A percentile compares a stretch with the other conserved stretches of the same genome.
Conservation (phyloP, 1,140 invertebrate genomes). For the Trichogramma pretiosum region DNA sequence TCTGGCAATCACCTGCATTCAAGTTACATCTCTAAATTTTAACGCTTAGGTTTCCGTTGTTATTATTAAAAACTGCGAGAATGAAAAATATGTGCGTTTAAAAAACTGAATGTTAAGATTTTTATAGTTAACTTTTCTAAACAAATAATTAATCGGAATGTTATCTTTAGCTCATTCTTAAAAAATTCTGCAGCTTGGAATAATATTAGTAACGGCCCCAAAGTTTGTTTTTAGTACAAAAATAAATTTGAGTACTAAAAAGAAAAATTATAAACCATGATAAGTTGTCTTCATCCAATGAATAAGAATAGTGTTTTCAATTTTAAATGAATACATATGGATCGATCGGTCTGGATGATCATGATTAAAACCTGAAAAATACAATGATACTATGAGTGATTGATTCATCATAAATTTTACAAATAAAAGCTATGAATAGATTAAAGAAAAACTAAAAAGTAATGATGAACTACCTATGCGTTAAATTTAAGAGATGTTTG, state of each 20-base stretch:
- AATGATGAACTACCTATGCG: slow-evolving; percentile 25
- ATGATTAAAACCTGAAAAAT: slow-evolving; percentile 15
- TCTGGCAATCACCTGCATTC: slow-evolving; percentile 23
- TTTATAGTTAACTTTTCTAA: no score
- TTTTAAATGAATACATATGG: background rate
- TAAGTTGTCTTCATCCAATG: background rate
- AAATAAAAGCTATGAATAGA: slow-evolving; percentile 5
- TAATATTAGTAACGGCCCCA: background rate
- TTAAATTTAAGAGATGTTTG: slow-evolving; percentile 43
- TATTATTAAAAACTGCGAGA: background rate
- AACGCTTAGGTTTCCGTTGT: slow-evolving; percentile 16
- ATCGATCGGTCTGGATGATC: background rate
- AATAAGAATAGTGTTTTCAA: no score
- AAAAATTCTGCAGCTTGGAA: slow-evolving; percentile 10
- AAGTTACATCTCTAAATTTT: slow-evolving; percentile 16
- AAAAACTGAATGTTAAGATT: background rate
- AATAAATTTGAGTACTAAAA: no score
- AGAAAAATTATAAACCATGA: slow-evolving; percentile 7
- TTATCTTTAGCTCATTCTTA: no score
- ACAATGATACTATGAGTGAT: slow-evolving; percentile 10
- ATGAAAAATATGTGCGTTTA: no score
- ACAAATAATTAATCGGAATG: no score
- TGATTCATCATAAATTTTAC: slow-evolving; percentile 10
- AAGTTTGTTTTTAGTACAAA: no score
- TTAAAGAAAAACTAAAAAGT: slow-evolving; percentile 1